Evolutionary conservation across 2,888 invertebrate genomes (phyloP).

Genomic region (Rapana venosa): DNA sequence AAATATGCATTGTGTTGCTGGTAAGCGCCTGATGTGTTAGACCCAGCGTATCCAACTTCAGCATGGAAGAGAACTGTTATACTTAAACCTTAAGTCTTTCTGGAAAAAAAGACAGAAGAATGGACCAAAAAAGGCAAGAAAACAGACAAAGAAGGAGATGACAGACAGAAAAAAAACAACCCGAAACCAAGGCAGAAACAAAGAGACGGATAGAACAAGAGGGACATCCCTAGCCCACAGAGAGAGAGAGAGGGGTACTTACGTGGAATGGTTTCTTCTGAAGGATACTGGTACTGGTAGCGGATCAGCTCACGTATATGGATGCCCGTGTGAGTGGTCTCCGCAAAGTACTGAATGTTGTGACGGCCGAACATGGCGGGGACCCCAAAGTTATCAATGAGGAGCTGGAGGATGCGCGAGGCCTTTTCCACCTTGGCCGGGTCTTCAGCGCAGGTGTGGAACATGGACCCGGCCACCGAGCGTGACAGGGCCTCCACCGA

Average conservation of each 20-base stretch:
- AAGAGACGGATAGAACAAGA: too few relatives aligned
- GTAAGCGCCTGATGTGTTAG: too few relatives aligned
- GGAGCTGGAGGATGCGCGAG: conserved; percentile 95
- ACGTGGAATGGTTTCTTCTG: conserved; percentile 73
- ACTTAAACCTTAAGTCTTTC: too few relatives aligned
- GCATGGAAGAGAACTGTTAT: too few relatives aligned
- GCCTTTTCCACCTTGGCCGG: conserved; percentile 81
- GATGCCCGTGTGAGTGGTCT: conserved; percentile 75
- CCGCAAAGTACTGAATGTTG: conserved; percentile 77
- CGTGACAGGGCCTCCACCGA: conserved; percentile 77
- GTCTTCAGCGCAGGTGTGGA: conserved; percentile 76
- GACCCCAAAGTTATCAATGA: conserved; percentile 97
- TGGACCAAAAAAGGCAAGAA: too few relatives aligned
- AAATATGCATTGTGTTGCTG: too few relatives aligned
- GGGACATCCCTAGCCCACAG: too few relatives aligned
- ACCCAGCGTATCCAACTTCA: too few relatives aligned
- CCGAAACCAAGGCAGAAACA: too few relatives aligned
- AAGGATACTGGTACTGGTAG: conserved; percentile 74
- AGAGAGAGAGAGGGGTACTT: conserved; percentile 50
- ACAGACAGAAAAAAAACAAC: background rate
- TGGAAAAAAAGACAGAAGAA: too few relatives aligned
- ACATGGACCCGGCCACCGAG: conserved; percentile 77
- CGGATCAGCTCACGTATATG: conserved; percentile 75
- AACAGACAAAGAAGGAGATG: background rate
- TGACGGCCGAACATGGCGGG: conserved; percentile 91